Evolutionary conservation across 2,113 vertebrate species (phyloP), one percentile per base, ranked within the genome.

Genomic region (Coturnix japonica): DNA sequence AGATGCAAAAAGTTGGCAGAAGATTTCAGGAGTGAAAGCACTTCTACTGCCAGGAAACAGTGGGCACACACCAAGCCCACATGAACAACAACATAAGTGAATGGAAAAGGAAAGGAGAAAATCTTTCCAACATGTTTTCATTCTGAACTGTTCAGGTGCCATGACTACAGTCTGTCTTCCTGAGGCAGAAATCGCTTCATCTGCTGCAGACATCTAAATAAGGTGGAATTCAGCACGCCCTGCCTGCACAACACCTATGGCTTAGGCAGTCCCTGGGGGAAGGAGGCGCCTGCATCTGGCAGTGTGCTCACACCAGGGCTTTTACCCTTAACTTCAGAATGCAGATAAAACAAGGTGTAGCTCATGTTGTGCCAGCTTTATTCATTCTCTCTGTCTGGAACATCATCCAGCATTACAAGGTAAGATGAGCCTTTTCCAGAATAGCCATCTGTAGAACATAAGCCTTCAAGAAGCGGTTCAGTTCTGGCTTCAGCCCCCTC

Each of bases 311-410:
- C 33, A 57, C n/a, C 75, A 51, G 25, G 28, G 51, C 51, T 30
- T 53, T 30, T 26, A 53, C 51, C 26, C 51, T 28, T 53, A 28
- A 53, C 51, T 53, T 53, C 25, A 17, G 26, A 53, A 30, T 6
- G 16, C 9, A 53, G 51, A 53, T 53, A 78, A 81, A 86, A 81
- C 57, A 88, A 87, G 85, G 70, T 63, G 53, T 60, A 88, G 44
- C 66, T 81, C 59, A 1, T 61, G 59, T 84, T 72, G 73, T 94
- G 86, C 88, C 91, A 95, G 49, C 26, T 95, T 90, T 56, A 75
- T 95, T 93, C 93, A 75, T 78, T 78, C 73, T 66, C 73, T 91
- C 88, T 73, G 72, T 83, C 90, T 95, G 88, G 65, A 91, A 57
- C 80, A 69, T 0, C 69, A 60, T 91, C 88, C 93, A 91, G 83